Conservation (phyloP, 1,140 invertebrate species). For the Whitmania pigra region DNA sequence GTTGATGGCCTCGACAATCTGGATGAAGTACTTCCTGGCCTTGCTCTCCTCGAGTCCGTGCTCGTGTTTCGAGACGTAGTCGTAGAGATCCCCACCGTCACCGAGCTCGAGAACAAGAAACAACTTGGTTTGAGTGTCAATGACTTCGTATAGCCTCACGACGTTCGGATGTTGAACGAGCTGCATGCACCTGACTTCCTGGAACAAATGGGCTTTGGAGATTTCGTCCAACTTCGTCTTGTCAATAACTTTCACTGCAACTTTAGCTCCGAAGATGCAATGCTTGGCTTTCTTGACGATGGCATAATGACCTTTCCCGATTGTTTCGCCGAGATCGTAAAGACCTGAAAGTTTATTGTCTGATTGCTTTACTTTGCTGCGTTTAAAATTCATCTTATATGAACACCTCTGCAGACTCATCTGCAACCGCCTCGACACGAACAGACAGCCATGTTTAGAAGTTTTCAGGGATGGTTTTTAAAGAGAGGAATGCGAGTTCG, state of each 20-base stretch:
- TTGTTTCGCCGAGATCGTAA: slow-evolving; percentile 87
- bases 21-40: slow-evolving; percentile 79
- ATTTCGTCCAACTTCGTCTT: slow-evolving; percentile 93
- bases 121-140: slow-evolving; percentile 69
- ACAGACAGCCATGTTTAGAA: too few relatives aligned
- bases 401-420: too few relatives aligned
- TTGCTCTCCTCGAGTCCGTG: slow-evolving; percentile 52
- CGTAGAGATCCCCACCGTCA: slow-evolving; percentile 95
- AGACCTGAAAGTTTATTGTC: slow-evolving; percentile 83
- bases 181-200: slow-evolving; percentile 89
- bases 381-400: slow-evolving; percentile 8
- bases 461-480: too few relatives aligned
- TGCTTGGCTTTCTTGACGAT: slow-evolving; percentile 95
- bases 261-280: slow-evolving; percentile 96
- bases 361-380: not conserved
- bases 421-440: too few relatives aligned
- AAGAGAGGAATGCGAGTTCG: too few relatives aligned
- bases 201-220: slow-evolving; percentile 89
- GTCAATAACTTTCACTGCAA: slow-evolving; percentile 77
- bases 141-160: slow-evolving; percentile 93
- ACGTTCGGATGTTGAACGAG: slow-evolving; percentile 96
- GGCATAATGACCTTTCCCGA: slow-evolving; percentile 77
- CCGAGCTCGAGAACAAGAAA: slow-evolving; percentile 83
- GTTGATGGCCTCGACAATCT: slow-evolving; percentile 90
- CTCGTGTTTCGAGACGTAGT: slow-evolving; percentile 92